Evolutionary conservation across 2,888 invertebrate genomes (phyloP).

Genomic region (Camponotus fellah): DNA sequence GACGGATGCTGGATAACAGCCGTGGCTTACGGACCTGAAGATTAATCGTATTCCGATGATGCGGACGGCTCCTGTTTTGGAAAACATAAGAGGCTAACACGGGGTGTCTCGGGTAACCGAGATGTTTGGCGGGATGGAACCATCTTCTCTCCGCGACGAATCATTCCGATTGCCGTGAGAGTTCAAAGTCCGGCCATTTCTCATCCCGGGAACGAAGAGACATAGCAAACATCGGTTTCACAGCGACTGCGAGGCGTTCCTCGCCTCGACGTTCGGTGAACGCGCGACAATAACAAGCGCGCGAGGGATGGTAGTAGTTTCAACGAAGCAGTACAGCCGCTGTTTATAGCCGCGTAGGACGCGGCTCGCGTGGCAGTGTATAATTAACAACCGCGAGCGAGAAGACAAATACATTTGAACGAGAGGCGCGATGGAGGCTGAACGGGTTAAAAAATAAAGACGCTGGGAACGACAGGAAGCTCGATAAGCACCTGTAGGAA

Average conservation of each 20-base stretch:
- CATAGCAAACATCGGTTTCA: conserved; percentile 33
- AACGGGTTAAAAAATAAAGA: conserved; percentile 57
- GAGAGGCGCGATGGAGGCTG: conserved; percentile 20
- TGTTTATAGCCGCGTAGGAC: conserved; percentile 51
- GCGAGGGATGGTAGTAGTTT: conserved; percentile 27
- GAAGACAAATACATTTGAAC: conserved; percentile 59
- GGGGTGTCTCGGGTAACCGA: conserved; percentile 59
- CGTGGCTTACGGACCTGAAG: conserved; percentile 72
- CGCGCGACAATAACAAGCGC: conserved; percentile 28
- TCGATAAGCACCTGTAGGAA: conserved; percentile 41
- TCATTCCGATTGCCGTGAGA: conserved; percentile 14
- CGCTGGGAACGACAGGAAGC: conserved; percentile 45
- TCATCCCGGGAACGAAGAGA: not conserved
- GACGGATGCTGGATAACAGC: conserved; percentile 78
- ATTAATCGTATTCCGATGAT: conserved; percentile 78
- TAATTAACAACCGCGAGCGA: conserved; percentile 58
- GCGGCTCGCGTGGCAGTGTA: conserved; percentile 40
- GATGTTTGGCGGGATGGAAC: conserved; percentile 35
- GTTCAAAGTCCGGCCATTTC: conserved; percentile 30
- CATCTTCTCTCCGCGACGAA: conserved; percentile 32
- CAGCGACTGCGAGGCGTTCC: not conserved
- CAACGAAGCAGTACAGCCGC: conserved; percentile 48
- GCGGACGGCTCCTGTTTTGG: conserved; percentile 75
- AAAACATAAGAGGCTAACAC: conserved; percentile 61
- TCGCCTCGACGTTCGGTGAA: not conserved